Base-by-base conservation (phyloP, 2,888 invertebrate species). In the Carabus problematicus region DNA sequence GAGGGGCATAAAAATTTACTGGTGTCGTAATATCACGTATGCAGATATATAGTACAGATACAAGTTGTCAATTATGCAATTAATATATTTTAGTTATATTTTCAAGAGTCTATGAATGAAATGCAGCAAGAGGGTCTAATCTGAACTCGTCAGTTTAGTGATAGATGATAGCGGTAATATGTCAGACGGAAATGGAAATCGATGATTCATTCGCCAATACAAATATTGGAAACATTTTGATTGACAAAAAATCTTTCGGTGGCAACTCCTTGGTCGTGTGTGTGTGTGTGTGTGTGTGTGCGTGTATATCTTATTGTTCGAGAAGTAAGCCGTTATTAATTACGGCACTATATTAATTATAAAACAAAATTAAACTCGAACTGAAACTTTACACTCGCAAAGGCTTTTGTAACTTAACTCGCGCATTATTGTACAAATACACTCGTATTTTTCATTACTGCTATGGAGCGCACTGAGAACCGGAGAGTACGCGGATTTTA, bases 361-460 rank as follows among this genome's bases (percentile, higher is more conserved):
- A 45, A 64, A 64, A 14, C 64, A 64, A 16, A 64, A 56, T 39
- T n/a, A 55, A 55, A 64, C 54, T 43, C 41, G 45, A 56, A 64
- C 19, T 18, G 56, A 64, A 64, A 64, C 64, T 56, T 64, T 64
- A 56, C 64, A 56, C 56, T 64, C 52, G 52, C 16, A 52, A 52
- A 52, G 19, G 52, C 52, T 52, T 52, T 52, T 19, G 52, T 52
- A 52, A 52, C 52, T 52, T 52, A 52, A 52, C 52, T 52, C 52
- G 52, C 9, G 12, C 52, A 52, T 52, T 52, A 52, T 52, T 52
- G 52, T 52, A 18, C 52, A 52, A 52, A 52, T 52, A 52, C 52
- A 52, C 52, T 52, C 52, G 16, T 49, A 59, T 58, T 66, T 66
- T 66, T 66, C 58, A 49, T 66, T 66, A 63, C 39, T 19, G 9